Evolutionary conservation across 2,888 invertebrate genomes (phyloP), one percentile per base, ranked within the genome.

Genomic region (Epinotia brunnichana): DNA sequence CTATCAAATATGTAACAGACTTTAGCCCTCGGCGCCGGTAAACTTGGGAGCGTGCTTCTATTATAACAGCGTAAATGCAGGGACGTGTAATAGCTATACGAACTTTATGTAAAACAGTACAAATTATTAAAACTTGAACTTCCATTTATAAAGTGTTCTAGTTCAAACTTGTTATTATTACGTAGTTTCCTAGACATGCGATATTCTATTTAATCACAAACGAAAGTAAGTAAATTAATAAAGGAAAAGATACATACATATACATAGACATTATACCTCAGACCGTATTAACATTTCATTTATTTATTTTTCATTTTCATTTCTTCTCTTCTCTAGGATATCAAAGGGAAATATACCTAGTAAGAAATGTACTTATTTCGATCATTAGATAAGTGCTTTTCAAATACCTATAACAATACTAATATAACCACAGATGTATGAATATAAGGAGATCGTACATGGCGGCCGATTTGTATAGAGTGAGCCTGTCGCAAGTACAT

Each of bases 1-100:
- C 19, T 69, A 73, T 69, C 68, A 73, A 73, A 73, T 73, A 73
- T 69, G 68, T 51, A 63, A 56, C 61, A 57, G 57, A 56, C 41
- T 68, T 59, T 56, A 68, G 56, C 61, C 56, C 56, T 51, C 24
- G 57, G 62, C 62, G 53, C 41, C 24, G 41, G 35, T 68, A 62
- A 73, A 63, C 41, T 73, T 73, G 19, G 9, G 39, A 67, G 53
- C 73, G 57, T 41, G 68, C 35, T 68, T 63, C 51, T 69, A 68
- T 62, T 53, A 61, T 62, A 62, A 59, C 41, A 53, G 59, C 51
- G 39, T 60, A 57, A 48, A 60, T 61, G 61, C 67, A 71, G 54
- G 54, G 29, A 61, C 48, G 11, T 67, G 54, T 19, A 35, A 44
- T 61, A 19, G 13, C 4, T 29, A 9, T 35, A 44, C 39, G 61